Evolutionary conservation across 2,113 vertebrate species (phyloP), one percentile per base, ranked within the genome.

Genomic region (Scortum barcoo): DNA sequence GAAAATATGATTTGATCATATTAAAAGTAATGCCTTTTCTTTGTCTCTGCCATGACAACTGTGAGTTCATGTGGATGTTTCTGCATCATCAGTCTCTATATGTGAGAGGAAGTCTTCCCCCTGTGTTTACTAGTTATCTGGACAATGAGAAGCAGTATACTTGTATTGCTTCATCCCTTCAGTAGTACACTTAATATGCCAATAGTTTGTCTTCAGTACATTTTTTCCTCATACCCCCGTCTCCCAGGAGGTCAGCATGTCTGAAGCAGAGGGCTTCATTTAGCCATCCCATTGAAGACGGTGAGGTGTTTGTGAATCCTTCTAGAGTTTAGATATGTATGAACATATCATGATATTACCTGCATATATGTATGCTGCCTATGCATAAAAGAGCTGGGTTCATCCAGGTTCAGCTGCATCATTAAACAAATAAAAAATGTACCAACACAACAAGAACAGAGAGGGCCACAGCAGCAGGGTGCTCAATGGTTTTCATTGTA

Each of bases 401-500:
- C 16, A 33, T 7, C 19, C 28, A n/a, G 8, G 26, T 14, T 50
- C 3, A 26, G 22, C 65, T 56, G 22, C 22, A 56, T 11, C 72
- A 61, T 16, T 2, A 36, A 38, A 7, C 12, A 5, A 58, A 48
- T 46, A 19, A 24, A 33, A 58, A 3, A 53, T 40, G 44, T 17
- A 50, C 28, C 28, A 78, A 17, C 4, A 24, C 36, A 38, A 40
- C 46, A 56, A n/a, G n/a, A n/a, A n/a, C n/a, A n/a, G n/a, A n/a
- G n/a, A n/a, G n/a, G n/a, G n/a, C 40, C 62, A 44, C 40, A 67
- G 30, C 36, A 42, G 11, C 19, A 20, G 7, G 22, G 24, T 70
- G n/a, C 19, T 65, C 36, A 65, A 24, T 17, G 60, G 78, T 67
- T 78, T 76, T 87, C 8, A 85, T 68, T 86, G 17, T 19, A 73